A percentile compares a stretch with the other conserved stretches of the same genome.
Evolutionary conservation across 2,888 invertebrate genomes (phyloP).

Genomic region (Caenorhabditis sp.): DNA sequence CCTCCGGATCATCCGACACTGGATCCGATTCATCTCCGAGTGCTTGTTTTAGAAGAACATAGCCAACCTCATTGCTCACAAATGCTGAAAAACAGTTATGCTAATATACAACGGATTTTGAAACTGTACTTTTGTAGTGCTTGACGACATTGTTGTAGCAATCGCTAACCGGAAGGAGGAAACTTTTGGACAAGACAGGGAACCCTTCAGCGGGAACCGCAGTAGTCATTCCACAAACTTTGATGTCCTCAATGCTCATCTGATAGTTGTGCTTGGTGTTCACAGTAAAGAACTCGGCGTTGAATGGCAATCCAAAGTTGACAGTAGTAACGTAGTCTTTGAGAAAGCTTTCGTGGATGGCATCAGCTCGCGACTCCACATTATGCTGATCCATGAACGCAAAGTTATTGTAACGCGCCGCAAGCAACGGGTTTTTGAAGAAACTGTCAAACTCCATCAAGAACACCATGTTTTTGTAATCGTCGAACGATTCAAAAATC

Average conservation of each 20-base stretch:
- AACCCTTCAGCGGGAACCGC: neutral
- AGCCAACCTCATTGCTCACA: neutral
- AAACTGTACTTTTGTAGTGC: neutral
- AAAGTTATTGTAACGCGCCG: neutral
- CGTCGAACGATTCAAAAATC: conserved; percentile 11
- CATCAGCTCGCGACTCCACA: neutral
- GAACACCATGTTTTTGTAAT: conserved; percentile 4
- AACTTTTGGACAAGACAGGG: conserved; percentile 20
- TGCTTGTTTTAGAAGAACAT: conserved; percentile 4
- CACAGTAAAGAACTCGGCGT: neutral
- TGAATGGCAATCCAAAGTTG: conserved; percentile 23
- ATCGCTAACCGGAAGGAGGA: conserved; percentile 18
- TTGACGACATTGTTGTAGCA: conserved; percentile 21
- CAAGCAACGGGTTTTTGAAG: neutral
- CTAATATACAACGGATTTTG: neutral
- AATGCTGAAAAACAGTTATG: neutral
- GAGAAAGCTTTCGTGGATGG: conserved; percentile 13
- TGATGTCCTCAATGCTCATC: neutral
- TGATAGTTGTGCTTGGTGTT: neutral
- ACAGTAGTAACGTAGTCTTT: conserved; percentile 18
- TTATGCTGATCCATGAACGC: neutral
- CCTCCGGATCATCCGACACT: neutral
- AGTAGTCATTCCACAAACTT: neutral
- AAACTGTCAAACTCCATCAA: conserved; percentile 31
- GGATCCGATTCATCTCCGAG: conserved; percentile 11